Base-by-base conservation (phyloP, 2,797 vertebrate species). In the Otolemur crassicaudatus region DNA sequence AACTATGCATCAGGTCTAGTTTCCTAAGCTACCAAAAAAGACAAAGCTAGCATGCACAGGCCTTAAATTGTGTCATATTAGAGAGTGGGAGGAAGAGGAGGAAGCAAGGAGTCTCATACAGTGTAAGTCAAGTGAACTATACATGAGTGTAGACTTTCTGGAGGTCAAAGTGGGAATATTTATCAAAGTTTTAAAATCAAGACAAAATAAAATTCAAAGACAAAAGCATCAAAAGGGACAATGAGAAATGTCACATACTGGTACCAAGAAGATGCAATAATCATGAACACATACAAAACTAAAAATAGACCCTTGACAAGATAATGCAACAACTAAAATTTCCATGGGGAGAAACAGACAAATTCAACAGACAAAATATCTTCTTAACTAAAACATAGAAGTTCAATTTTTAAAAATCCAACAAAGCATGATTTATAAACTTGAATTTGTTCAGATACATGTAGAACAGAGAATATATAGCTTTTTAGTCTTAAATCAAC, bases 151-250 rank as follows among this genome's bases (percentile, higher is more conserved):
- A 61, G 69, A 16, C 7, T 81, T 92, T 58, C 23, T 53, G 76
- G 29, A 69, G 37, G n/a, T 37, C 58, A 91, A 37, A 53, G 37
- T 76, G 56, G n/a, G 16, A 90, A 37, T 40, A 79, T 14, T 70
- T 73, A 87, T 53, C 60, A 70, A 81, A 76, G 89, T 92, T 77
- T 93, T 53, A 88, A 76, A 76, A 80, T 43, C 58, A 91, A 76
- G 29, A 90, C 67, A 96, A 94, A 93, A 88, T 53, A 83, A 93
- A 91, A 81, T 65, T 79, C 60, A 87, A 82, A 65, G 46, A 7
- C 81, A 23, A 75, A 93, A 94, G 40, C 14, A 85, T 81, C 61
- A 43, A 69, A 91, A 86, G 56, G 73, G 25, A 76, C 53, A 53
- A 90, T 61, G 53, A 84, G 25, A 73, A 22, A 69, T 65, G 27